Evolutionary conservation across 2,888 invertebrate species (phyloP).

Genomic region (Gymnoscelis rufifasciata): DNA sequence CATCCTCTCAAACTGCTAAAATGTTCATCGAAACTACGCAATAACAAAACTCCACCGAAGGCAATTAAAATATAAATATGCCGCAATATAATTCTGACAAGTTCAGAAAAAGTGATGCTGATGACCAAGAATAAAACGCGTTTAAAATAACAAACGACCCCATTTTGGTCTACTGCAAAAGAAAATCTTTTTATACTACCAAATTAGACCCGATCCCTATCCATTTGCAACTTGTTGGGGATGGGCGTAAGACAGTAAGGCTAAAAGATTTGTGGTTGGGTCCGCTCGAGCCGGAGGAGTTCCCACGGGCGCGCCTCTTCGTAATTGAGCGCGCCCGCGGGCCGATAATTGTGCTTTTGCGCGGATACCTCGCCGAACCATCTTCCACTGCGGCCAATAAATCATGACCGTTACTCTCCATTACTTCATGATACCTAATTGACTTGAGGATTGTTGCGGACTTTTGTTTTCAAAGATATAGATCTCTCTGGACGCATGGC

Average conservation of each 20-base stretch:
- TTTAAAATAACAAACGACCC: background rate
- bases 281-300: conserved; percentile 57
- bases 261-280: conserved; percentile 67
- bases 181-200: conserved; percentile 14
- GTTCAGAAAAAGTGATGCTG: too few relatives aligned
- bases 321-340: conserved; percentile 79
- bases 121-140: background rate
- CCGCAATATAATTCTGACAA: background rate
- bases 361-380: conserved; percentile 49
- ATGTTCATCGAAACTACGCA: conserved; percentile 54
- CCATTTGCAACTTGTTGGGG: conserved; percentile 54
- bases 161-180: conserved; percentile 16
- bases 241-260: conserved; percentile 57
- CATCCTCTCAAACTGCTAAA: conserved; percentile 57
- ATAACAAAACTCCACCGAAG: conserved; percentile 34
- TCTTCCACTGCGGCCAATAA: conserved; percentile 56
- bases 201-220: conserved; percentile 28
- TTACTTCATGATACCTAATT: conserved; percentile 76
- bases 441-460: conserved; percentile 59
- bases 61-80: background rate
- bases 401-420: conserved; percentile 78
- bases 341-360: conserved; percentile 75
- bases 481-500: conserved; percentile 19
- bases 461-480: conserved; percentile 32
- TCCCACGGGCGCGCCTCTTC: conserved; percentile 74